Evolutionary conservation across 1,140 invertebrate species (phyloP).

Genomic region (Andricus grossulariae): DNA sequence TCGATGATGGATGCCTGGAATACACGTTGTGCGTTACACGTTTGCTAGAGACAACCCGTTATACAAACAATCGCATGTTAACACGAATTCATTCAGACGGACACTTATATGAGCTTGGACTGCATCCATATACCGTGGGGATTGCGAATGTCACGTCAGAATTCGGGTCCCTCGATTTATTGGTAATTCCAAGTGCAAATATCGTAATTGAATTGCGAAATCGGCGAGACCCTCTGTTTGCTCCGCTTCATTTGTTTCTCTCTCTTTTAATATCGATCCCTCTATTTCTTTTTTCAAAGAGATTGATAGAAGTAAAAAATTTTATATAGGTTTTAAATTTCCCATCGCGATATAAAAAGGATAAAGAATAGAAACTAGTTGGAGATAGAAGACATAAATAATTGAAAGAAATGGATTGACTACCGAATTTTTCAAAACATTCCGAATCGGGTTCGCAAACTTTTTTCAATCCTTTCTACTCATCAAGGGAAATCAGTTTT

Average conservation of each 20-base stretch:
- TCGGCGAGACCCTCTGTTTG: constrained; percentile 27
- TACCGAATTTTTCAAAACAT: too few relatives aligned
- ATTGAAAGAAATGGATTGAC: too few relatives aligned
- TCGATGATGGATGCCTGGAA: constrained; percentile 19
- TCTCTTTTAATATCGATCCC: background rate
- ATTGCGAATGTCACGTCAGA: constrained; percentile 7
- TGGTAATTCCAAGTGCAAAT: constrained; percentile 31
- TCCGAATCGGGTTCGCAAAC: too few relatives aligned
- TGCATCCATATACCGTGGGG: background rate
- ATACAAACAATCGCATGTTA: constrained; percentile 1
- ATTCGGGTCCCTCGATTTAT: constrained; percentile 17
- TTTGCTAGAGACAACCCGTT: background rate
- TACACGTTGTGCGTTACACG: background rate
- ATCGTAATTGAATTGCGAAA: constrained; percentile 35
- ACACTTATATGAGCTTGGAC: constrained; percentile 2
- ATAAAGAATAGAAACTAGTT: too few relatives aligned
- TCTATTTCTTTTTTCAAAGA: background rate
- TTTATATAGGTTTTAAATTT: too few relatives aligned
- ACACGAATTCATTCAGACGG: constrained; percentile 11
- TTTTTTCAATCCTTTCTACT: too few relatives aligned
- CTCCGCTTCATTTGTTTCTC: constrained; percentile 25
- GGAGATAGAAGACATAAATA: too few relatives aligned
- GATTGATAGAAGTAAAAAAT: too few relatives aligned
- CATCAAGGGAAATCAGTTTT: too few relatives aligned
- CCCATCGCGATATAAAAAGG: too few relatives aligned